Conservation (phyloP, 1,140 invertebrate genomes). For the Patella vulgata region DNA sequence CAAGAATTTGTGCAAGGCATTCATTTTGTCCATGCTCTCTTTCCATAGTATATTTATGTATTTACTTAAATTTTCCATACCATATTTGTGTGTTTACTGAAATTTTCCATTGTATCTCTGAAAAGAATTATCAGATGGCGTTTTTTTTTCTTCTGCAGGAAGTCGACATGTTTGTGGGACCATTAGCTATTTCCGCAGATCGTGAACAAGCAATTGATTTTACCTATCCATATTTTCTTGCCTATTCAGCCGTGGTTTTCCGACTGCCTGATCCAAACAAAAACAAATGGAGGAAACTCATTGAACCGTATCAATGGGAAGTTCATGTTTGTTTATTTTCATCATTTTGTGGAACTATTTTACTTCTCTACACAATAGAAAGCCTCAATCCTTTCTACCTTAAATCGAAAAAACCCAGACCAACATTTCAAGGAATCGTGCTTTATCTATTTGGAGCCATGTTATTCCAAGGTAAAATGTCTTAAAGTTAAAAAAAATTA, state of each 20-base stretch:
- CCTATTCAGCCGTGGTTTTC: conserved; percentile 77
- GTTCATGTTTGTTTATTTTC: conserved; percentile 9
- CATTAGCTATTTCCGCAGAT: conserved; percentile 27
- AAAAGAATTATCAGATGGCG: too few relatives aligned
- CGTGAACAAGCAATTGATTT: conserved; percentile 45
- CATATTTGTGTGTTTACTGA: too few relatives aligned
- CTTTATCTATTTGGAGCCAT: conserved; percentile 12
- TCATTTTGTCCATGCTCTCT: too few relatives aligned
- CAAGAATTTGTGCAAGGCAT: too few relatives aligned
- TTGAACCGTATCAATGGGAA: conserved; percentile 42
- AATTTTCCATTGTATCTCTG: too few relatives aligned
- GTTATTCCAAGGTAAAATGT: conserved; percentile 12
- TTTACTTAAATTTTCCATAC: too few relatives aligned
- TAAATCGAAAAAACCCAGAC: too few relatives aligned
- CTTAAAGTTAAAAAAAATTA: too few relatives aligned
- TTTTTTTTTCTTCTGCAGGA: conserved; percentile 36
- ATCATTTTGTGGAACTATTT: conserved; percentile 15
- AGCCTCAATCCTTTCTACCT: conserved; percentile 36
- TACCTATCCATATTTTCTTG: conserved; percentile 84
- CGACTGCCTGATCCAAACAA: conserved; percentile 35
- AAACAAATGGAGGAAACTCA: conserved; percentile 40
- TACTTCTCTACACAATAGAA: conserved; percentile 30
- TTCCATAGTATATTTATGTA: too few relatives aligned
- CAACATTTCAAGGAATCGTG: background rate
- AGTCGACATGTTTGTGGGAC: conserved; percentile 42